Evolutionary conservation across 2,113 vertebrate species (phyloP).

Genomic region (Oenanthe melanoleuca): DNA sequence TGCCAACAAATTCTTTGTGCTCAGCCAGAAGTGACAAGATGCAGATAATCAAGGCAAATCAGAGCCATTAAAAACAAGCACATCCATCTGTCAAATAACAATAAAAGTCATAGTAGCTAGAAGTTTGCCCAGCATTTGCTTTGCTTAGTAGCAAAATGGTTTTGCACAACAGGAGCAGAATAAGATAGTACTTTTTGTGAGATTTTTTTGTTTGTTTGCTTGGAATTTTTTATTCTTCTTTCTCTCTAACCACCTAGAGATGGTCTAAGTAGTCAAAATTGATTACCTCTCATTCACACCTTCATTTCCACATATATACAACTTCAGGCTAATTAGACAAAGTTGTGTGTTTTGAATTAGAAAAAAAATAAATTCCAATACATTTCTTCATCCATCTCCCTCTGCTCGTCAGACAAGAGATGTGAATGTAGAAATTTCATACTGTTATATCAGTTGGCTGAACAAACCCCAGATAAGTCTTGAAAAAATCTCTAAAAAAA

Average conservation of each 20-base stretch:
- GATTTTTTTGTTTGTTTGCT: not conserved
- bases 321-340: not conserved
- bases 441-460: not conserved
- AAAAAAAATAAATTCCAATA: not conserved
- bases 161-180: not conserved
- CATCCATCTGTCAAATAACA: conserved; percentile 26
- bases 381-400: not conserved
- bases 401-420: not conserved
- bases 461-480: not conserved
- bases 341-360: not conserved
- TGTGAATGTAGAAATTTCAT: not conserved
- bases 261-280: not conserved
- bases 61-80: conserved; percentile 24
- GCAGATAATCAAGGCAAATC: conserved; percentile 11
- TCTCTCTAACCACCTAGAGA: not conserved
- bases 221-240: not conserved
- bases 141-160: not conserved
- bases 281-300: not conserved
- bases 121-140: not conserved
- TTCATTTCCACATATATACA: not conserved
- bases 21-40: not conserved
- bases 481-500: not conserved
- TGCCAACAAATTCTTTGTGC: not conserved
- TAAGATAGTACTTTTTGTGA: not conserved
- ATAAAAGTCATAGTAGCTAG: not conserved